These are phyloP conservation scores for Sinocyclocheilus maitianheensis DNA, from an alignment of 2,113 vertebrate species.

Conservation along the genomic window DNA sequence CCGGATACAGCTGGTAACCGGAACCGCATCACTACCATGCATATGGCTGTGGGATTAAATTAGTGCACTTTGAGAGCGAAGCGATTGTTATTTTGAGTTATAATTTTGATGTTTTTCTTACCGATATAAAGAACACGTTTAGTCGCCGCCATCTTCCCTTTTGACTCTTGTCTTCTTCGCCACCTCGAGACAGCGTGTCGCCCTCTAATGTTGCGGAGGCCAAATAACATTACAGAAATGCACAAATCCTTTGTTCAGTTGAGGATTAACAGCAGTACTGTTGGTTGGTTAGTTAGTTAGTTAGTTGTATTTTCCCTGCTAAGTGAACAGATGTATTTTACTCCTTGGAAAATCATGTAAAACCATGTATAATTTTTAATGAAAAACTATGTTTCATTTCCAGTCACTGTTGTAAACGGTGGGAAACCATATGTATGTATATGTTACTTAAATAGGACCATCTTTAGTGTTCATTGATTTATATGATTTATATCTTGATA, in stretches of 20 bases:
- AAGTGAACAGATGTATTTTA: background rate
- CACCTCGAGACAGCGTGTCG: background rate
- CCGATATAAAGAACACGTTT: constrained; percentile 78
- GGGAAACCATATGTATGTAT: background rate
- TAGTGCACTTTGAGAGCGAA: background rate
- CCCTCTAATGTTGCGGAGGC: constrained; percentile 53
- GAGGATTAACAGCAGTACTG: background rate
- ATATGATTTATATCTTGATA: background rate
- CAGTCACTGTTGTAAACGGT: background rate
- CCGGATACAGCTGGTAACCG: background rate
- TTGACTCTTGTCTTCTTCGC: constrained; percentile 46
- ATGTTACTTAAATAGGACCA: background rate
- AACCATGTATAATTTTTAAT: background rate
- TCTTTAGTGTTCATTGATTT: background rate
- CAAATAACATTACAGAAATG: background rate
- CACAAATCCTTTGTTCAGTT: background rate
- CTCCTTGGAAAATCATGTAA: background rate
- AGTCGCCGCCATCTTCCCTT: constrained; percentile 69
- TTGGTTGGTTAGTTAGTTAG: background rate
- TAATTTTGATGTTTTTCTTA: constrained; percentile 56
- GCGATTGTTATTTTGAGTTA: too few relatives aligned
- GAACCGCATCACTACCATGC: background rate
- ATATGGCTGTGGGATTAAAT: background rate
- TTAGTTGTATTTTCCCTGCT: too few relatives aligned
- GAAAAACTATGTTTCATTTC: too few relatives aligned